Conservation (phyloP, 1,140 invertebrate genomes). For the Catajapyx aquilonaris region DNA sequence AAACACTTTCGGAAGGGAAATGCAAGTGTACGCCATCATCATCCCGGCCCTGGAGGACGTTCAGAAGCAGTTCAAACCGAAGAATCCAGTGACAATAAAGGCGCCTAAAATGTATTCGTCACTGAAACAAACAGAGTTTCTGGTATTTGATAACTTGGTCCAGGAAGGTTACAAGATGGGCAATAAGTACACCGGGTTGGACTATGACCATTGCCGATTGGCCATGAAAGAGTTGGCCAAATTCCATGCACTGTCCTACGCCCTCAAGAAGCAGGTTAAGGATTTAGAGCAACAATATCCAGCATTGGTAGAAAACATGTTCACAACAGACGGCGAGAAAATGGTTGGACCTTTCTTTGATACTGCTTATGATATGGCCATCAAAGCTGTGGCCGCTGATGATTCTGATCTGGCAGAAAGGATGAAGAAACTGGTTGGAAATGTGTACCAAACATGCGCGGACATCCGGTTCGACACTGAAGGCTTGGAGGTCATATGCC, state of each 20-base stretch:
- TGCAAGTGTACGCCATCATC: too few species aligned
- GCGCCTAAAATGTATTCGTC: too few species aligned
- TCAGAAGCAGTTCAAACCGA: too few species aligned
- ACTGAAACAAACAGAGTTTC: too few species aligned
- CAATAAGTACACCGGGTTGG: slow-evolving; percentile 1
- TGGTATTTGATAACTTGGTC: background rate
- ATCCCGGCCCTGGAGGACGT: too few species aligned
- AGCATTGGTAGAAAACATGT: background rate
- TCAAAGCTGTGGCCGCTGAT: background rate
- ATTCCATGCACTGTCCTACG: slow-evolving; percentile 7
- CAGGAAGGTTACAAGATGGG: background rate
- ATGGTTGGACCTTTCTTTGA: background rate
- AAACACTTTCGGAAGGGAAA: too few species aligned
- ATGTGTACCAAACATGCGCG: background rate
- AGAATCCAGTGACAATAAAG: too few species aligned
- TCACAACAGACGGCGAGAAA: background rate
- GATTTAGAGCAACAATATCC: background rate
- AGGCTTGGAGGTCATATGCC: slow-evolving; percentile 6
- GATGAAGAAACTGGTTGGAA: background rate
- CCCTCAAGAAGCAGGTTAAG: slow-evolving; percentile 3
- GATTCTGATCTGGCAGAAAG: background rate
- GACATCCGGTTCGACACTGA: background rate
- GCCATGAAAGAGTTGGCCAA: slow-evolving; percentile 9
- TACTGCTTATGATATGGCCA: background rate
- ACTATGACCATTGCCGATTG: slow-evolving; percentile 6